These are phyloP conservation scores for Borostomias antarcticus DNA, from an alignment of 2,797 vertebrate genomes.

Conservation along the genomic window DNA sequence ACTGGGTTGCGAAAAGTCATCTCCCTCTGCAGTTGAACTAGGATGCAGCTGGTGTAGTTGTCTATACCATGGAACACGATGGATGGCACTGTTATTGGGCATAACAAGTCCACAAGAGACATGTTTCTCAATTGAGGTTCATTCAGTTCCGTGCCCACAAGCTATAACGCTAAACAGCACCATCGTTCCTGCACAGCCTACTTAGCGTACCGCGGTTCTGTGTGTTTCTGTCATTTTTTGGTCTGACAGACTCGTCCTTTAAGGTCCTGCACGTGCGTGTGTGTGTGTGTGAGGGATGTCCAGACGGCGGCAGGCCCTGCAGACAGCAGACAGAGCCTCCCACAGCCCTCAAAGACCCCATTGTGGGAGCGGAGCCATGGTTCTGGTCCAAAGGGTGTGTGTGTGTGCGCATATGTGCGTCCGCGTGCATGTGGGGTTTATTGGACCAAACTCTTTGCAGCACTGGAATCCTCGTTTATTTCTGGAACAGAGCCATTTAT, in stretches of 20 bases:
- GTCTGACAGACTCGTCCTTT: neutral
- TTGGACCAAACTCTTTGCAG: neutral
- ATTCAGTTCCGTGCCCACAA: neutral
- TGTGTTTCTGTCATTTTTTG: too few species aligned
- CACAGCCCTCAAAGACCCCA: slow-evolving; percentile 38
- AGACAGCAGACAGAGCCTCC: slow-evolving; percentile 23
- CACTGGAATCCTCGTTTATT: neutral
- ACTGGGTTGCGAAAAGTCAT: too few species aligned
- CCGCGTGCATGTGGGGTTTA: neutral
- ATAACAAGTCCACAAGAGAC: too few species aligned
- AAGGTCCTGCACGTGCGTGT: neutral
- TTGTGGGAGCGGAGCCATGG: slow-evolving; percentile 24
- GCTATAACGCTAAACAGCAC: neutral
- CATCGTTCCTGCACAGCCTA: too few species aligned
- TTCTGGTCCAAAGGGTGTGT: slow-evolving; percentile 21
- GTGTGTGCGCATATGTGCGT: neutral
- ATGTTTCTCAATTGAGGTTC: neutral
- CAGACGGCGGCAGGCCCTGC: neutral
- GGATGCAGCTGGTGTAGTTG: too few species aligned
- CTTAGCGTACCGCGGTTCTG: neutral
- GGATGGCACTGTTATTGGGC: too few species aligned
- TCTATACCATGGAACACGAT: too few species aligned
- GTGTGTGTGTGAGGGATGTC: slow-evolving; percentile 7
- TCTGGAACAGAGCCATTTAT: neutral
- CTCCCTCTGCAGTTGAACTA: too few species aligned